These are phyloP conservation scores for Pithys albifrons DNA, from an alignment of 2,113 vertebrate species.

Conservation along the genomic window DNA sequence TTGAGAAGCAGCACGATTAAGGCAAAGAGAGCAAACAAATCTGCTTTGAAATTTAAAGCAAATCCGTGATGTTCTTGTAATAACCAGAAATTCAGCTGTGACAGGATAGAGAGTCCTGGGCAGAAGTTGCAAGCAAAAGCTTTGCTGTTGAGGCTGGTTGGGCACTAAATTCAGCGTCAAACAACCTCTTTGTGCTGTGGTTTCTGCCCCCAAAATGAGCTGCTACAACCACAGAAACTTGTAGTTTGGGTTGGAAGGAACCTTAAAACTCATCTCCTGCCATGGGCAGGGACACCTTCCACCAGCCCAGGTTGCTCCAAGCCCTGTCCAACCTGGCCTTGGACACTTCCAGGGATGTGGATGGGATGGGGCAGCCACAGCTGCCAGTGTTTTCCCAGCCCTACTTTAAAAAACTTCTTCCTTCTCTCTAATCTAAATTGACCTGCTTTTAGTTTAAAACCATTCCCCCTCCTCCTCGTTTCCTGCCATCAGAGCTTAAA, in stretches of 20 bases:
- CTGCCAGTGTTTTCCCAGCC: background rate
- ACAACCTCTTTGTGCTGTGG: background rate
- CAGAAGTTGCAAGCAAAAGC: background rate
- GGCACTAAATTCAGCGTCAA: background rate
- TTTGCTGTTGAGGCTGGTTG: background rate
- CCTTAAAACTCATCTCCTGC: background rate
- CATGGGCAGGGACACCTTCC: background rate
- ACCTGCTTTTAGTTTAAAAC: background rate
- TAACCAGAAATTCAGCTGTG: background rate
- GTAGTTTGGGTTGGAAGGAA: background rate
- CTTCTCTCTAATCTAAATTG: background rate
- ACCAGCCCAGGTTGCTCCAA: background rate
- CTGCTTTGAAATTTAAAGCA: background rate
- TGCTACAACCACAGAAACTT: background rate
- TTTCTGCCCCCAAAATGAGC: background rate
- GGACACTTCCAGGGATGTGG: background rate
- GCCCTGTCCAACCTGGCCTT: background rate
- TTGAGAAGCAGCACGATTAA: background rate
- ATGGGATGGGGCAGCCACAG: background rate
- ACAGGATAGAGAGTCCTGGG: background rate
- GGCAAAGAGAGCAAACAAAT: background rate
- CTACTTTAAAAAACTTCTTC: background rate
- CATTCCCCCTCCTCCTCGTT: background rate
- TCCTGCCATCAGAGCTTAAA: background rate
- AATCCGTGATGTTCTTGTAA: fast-evolving